Conservation (phyloP, 2,888 invertebrate genomes). For the Drosophila hawaiiensis region DNA sequence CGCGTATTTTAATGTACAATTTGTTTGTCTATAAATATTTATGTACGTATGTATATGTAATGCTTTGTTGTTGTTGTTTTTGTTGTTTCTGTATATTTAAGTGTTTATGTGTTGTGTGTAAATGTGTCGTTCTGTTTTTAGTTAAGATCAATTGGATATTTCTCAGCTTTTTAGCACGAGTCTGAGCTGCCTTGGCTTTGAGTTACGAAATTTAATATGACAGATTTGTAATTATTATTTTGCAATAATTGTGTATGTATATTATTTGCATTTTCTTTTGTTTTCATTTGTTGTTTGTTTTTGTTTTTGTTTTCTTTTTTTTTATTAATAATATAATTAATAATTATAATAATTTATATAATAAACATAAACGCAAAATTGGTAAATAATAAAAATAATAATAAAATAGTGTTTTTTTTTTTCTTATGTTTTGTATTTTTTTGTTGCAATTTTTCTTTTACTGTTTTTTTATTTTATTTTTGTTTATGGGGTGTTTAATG, state of each 20-base stretch:
- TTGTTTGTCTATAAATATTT: constrained; percentile 70
- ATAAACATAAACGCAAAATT: constrained; percentile 83
- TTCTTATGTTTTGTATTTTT: constrained; percentile 46
- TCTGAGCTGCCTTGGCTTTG: constrained; percentile 43
- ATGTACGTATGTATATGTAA: constrained; percentile 36
- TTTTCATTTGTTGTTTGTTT: constrained; percentile 21
- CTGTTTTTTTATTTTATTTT: constrained; percentile 49
- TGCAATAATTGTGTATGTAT: constrained; percentile 50
- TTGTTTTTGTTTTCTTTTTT: constrained; percentile 55
- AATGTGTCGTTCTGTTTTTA: constrained; percentile 27
- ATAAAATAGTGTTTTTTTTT: constrained; percentile 65
- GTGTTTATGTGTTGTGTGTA: constrained; percentile 19
- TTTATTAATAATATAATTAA: constrained; percentile 81
- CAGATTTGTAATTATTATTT: constrained; percentile 41
- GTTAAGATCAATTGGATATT: constrained; percentile 63
- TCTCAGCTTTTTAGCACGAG: constrained; percentile 40
- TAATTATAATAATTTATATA: constrained; percentile 84
- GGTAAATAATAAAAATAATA: constrained; percentile 84
- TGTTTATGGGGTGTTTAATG: constrained; percentile 41
- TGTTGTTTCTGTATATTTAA: constrained; percentile 49
- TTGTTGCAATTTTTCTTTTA: constrained; percentile 53
- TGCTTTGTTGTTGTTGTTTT: constrained; percentile 48
- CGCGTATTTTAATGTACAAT: constrained; percentile 71
- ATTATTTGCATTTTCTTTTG: constrained; percentile 52
- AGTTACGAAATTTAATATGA: constrained; percentile 50